Conservation (phyloP, 2,888 invertebrate genomes). For the Frankliniella intonsa region DNA sequence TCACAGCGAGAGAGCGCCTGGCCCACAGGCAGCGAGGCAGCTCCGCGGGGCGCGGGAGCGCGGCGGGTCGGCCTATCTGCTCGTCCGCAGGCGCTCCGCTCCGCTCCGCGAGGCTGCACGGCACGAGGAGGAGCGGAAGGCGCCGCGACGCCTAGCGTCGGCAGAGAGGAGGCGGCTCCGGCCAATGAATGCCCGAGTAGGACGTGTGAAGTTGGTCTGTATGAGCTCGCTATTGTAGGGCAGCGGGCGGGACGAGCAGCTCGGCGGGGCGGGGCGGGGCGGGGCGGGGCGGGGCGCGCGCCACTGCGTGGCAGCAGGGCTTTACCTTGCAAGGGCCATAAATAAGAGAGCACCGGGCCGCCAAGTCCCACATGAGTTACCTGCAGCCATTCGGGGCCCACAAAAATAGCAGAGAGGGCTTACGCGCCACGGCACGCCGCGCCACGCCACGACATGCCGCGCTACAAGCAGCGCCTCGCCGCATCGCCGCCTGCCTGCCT, state of each 20-base stretch:
- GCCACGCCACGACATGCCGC: too few relatives aligned
- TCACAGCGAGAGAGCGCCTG: neutral
- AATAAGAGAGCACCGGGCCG: constrained; percentile 9
- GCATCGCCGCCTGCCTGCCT: neutral
- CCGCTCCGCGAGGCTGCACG: neutral
- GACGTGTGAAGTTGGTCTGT: too few relatives aligned
- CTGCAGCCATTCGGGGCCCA: constrained; percentile 17
- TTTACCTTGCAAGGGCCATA: neutral
- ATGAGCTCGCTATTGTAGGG: too few relatives aligned
- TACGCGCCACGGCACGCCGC: neutral
- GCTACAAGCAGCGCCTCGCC: neutral
- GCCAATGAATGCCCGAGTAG: neutral
- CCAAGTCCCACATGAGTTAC: constrained; percentile 22
- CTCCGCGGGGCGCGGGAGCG: neutral
- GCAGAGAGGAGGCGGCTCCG: neutral
- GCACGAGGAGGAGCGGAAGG: neutral
- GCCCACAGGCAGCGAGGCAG: neutral
- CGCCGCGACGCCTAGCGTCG: too few relatives aligned
- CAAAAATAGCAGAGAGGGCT: constrained; percentile 19
- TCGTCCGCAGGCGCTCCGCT: neutral
- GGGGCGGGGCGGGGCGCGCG: neutral
- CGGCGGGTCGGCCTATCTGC: neutral
- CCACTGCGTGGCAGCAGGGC: neutral
- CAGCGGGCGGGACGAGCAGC: neutral
- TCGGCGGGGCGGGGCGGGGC: neutral